Evolutionary conservation across 2,888 invertebrate species (phyloP).

Genomic region (Incurvaria masculella): DNA sequence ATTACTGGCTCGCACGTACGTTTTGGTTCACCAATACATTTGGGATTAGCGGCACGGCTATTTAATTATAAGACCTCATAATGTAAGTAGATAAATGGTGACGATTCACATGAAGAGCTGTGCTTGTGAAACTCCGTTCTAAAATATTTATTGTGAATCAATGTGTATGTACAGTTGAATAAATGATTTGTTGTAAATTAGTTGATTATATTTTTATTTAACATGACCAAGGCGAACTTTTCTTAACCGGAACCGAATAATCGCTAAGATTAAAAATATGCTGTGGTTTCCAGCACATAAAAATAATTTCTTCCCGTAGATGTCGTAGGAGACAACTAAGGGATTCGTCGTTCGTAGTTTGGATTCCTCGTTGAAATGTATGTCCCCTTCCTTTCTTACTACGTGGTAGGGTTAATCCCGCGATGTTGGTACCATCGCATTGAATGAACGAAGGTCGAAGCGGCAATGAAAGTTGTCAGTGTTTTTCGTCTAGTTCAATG

Average conservation of each 20-base stretch:
- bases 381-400: neutral
- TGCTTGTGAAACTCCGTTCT: slow-evolving; percentile 42
- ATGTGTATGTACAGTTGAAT: slow-evolving; percentile 46
- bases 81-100: neutral
- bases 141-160: slow-evolving; percentile 42
- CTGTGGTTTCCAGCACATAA: too few species aligned
- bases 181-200: slow-evolving; percentile 48
- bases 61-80: neutral
- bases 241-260: too few species aligned
- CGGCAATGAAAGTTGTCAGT: neutral
- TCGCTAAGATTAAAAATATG: too few species aligned
- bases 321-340: too few species aligned
- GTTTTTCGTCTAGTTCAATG: neutral
- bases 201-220: slow-evolving; percentile 19
- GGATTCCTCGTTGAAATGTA: neutral
- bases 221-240: too few species aligned
- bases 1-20: neutral
- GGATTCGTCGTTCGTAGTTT: neutral
- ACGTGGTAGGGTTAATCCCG: neutral
- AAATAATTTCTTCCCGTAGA: too few species aligned
- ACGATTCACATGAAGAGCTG: slow-evolving; percentile 21
- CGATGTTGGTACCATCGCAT: neutral
- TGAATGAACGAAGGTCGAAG: too few species aligned
- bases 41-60: neutral
- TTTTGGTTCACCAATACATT: neutral